phyloP scores from a whole-genome alignment of 2,797 vertebrate genomes.

The Alectoris magna region DNA sequence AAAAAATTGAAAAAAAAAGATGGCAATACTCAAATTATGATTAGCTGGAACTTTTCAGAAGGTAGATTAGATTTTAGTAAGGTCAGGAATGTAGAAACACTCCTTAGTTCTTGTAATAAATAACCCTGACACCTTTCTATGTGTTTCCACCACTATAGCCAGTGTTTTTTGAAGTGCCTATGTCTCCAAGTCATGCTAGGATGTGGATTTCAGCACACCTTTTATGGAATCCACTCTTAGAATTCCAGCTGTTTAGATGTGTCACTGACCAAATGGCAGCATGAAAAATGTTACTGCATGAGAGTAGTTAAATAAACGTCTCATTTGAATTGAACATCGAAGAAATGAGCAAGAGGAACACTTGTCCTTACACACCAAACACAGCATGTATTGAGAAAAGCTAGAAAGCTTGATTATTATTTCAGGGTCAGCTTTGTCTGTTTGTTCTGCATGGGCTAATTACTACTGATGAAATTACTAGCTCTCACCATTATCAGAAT shows the following conservation, averaged over 20 bases:
- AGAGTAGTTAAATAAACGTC: neutral
- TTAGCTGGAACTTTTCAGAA: neutral
- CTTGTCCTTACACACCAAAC: neutral
- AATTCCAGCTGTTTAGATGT: neutral
- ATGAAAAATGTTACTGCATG: neutral
- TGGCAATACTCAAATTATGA: neutral
- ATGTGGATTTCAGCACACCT: neutral
- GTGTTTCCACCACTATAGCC: neutral
- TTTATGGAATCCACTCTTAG: neutral
- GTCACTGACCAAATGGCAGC: neutral
- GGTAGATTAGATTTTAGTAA: neutral
- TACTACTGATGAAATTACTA: slow-evolving; percentile 12
- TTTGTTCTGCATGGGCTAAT: neutral
- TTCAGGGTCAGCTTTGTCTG: neutral
- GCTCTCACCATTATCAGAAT: neutral
- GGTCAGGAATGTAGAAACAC: neutral
- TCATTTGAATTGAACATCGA: neutral
- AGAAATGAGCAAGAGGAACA: neutral
- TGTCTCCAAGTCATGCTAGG: neutral
- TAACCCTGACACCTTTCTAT: neutral
- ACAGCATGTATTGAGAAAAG: neutral
- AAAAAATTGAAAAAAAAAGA: neutral
- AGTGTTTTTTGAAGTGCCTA: neutral
- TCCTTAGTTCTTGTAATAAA: neutral
- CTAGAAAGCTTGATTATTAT: neutral